Base-by-base conservation (phyloP, 2,113 vertebrate species). In the Calidris pugnax region DNA sequence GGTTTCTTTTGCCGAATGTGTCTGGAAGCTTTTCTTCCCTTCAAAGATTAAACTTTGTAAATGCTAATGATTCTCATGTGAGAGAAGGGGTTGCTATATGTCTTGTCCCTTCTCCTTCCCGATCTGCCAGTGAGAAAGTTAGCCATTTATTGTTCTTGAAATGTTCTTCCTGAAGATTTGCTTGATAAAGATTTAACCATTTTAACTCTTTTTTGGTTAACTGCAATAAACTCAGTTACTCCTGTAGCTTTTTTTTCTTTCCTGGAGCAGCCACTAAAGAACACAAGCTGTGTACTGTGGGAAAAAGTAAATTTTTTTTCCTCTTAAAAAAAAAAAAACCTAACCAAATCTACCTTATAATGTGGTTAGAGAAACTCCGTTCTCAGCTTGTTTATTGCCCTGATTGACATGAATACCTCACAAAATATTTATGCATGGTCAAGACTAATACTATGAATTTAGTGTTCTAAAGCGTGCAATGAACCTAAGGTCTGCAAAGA, bases 21-120 rank as follows among this genome's bases (percentile, higher is more conserved):
- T 47, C 71, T 89, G 74, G 78, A 85, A 89, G 45, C 28, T 82
- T 95, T 95, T 69, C 37, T 96, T 85, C 33, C 39, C 74, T 74
- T 96, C 22, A 7, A 63, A 90, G 45, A 18, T 72, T 50, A 43
- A 62, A 43, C 73, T 93, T 91, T 64, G 72, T 41, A 93, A 87
- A 96, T 96, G 86, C 68, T 92, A 94, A 91, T 89, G 35, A 85
- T 63, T 68, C 21, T 57, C 32, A 19, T 76, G 81, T 88, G 85
- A 59, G 63, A 71, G 45, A 83, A 77, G 51, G 43, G 13, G 19
- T 39, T 81, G 86, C 24, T 67, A 1, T 66, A 1, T 43, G 20
- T 73, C 75, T 60, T 84, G n/a, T 71, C 50, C 21, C 18, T 80
- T 85, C 41, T 91, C 60, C 24, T 81, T 71, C 47, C 81, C 18